Base-by-base conservation (phyloP, 2,113 vertebrate genomes). In the Athene cunicularia region DNA sequence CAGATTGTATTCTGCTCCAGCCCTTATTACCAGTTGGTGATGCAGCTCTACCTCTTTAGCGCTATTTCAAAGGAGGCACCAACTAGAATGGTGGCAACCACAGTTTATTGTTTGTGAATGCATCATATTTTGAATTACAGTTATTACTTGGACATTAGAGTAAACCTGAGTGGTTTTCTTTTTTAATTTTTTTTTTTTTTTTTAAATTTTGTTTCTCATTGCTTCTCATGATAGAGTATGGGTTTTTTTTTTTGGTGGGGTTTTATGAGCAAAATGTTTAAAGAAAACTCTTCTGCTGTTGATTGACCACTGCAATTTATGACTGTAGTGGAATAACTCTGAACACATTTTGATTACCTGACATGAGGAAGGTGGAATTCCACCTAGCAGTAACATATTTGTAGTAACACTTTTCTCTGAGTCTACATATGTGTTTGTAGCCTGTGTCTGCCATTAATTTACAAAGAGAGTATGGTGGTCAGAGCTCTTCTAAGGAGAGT, bases 381-480 rank as follows among this genome's bases (percentile, higher is more conserved):
- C 24, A 70, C 26, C 11, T 84, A 32, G 7, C 14, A 43, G 67
- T 45, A 35, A 75, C n/a, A 17, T 8, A 55, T 39, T 37, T 50
- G 32, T 49, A 43, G 26, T 6, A 67, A 26, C 11, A 27, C 8
- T 7, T 64, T 58, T 19, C 17, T 81, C n/a, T 47, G 12, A 35
- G 17, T 7, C 8, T 79, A 24, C 30, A 13, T 32, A 17, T 26
- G 9, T 10, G 9, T 39, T 43, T 47, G 19, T 19, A 39, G 28
- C 35, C 35, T 60, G 30, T 11, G 16, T 37, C 33, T 33, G 50
- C 30, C 12, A 70, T 70, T 55, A 15, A 37, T 53, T 80, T 64
- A 59, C 24, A 24, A 81, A 45, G 23, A 19, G 11, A 64, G 24
- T 33, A 15, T 13, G 22, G 41, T 1, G 0, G 10, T 27, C 0